Conservation (phyloP, 2,113 vertebrate species). For the Manacus vitellinus region DNA sequence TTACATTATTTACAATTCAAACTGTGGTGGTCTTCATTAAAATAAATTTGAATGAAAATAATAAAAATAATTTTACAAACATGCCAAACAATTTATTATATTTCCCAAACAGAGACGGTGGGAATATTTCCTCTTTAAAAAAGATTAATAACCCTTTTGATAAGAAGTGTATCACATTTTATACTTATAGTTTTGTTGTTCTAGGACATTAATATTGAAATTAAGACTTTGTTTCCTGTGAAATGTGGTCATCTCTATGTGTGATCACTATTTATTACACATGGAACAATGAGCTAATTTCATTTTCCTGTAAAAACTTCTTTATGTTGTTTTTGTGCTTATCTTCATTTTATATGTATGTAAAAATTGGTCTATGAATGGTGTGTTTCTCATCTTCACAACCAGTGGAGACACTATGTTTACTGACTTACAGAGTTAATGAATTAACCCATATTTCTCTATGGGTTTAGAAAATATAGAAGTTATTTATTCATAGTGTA, state of each 20-base stretch:
- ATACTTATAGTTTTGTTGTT: background rate
- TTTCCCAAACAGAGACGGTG: background rate
- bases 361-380: background rate
- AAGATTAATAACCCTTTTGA: background rate
- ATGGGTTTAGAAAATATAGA: background rate
- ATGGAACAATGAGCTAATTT: background rate
- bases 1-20: background rate
- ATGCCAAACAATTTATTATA: background rate
- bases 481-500: background rate
- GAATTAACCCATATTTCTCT: background rate
- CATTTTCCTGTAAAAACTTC: background rate
- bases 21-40: background rate
- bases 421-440: background rate
- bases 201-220: background rate
- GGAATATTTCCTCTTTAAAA: background rate
- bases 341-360: background rate
- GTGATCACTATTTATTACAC: background rate
- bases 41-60: background rate
- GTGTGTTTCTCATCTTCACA: background rate
- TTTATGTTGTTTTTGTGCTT: background rate
- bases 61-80: background rate
- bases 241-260: background rate
- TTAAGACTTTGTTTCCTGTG: background rate
- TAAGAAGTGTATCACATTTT: background rate
- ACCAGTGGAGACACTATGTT: background rate